Conservation (phyloP, 2,888 invertebrate species). For the Clanis bilineata region DNA sequence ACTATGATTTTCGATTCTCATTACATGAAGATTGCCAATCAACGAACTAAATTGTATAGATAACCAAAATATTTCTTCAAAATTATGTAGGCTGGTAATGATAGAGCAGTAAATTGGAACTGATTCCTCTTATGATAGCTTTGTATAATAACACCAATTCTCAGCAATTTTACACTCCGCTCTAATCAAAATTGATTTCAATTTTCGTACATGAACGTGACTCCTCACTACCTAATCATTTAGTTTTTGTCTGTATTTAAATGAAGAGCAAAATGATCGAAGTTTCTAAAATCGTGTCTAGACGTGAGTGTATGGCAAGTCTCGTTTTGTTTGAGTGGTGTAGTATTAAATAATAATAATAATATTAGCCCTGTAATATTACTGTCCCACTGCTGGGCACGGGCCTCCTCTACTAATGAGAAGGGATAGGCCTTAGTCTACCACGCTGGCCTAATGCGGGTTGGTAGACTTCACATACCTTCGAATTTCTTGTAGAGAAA, state of each 20-base stretch:
- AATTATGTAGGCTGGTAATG: background rate
- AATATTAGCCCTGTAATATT: too few species aligned
- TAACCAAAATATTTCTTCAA: background rate
- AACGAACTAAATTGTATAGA: background rate
- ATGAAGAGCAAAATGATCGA: background rate
- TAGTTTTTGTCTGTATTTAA: background rate
- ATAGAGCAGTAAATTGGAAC: background rate
- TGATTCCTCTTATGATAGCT: background rate
- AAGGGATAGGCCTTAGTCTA: too few species aligned
- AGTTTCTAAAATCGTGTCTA: background rate
- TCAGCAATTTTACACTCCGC: background rate
- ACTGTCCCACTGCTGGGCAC: too few species aligned
- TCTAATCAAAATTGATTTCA: background rate
- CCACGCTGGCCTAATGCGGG: too few species aligned
- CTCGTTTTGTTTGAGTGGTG: too few species aligned
- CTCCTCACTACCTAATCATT: background rate
- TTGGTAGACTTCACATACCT: too few species aligned
- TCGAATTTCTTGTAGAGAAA: too few species aligned
- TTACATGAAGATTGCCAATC: constrained; percentile 4
- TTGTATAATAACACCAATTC: background rate
- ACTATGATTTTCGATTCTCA: background rate
- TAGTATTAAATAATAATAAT: too few species aligned
- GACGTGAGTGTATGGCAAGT: background rate
- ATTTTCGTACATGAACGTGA: background rate
- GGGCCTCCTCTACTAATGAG: too few species aligned